These are phyloP conservation scores for Montipora sp. DNA, from an alignment of 64 coral and sea anemone species.

Conservation along the genomic window DNA sequence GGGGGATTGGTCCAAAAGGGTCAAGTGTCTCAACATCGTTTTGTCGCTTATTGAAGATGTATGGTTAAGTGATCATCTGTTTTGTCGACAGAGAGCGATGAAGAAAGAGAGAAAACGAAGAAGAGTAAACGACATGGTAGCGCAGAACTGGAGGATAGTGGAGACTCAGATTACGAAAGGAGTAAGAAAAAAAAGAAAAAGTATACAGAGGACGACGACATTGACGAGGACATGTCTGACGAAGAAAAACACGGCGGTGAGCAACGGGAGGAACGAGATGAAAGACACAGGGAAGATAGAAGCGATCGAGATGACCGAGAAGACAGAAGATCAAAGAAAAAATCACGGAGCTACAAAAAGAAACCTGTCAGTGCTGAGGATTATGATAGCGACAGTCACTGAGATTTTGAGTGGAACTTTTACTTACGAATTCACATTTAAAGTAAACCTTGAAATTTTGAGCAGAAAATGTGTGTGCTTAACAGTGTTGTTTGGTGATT, in stretches of 20 bases:
- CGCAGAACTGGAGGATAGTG: conserved; percentile 25
- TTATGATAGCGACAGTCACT: conserved; percentile 91
- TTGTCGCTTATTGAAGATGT: no score
- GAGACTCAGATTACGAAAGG: conserved; percentile 77
- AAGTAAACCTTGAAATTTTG: no score
- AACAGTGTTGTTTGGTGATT: no score
- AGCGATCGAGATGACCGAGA: conserved; percentile 25
- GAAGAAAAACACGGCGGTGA: conserved; percentile 10
- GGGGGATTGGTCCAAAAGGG: no score
- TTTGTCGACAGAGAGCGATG: conserved; percentile 71
- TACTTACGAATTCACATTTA: no score
- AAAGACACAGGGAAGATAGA: not conserved
- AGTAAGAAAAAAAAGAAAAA: conserved; percentile 57
- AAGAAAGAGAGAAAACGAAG: conserved; percentile 60
- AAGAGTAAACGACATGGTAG: conserved; percentile 52
- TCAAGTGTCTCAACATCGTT: no score
- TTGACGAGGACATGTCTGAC: conserved; percentile 10
- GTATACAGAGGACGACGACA: conserved; percentile 7
- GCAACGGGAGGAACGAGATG: conserved; percentile 18
- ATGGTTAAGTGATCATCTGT: not conserved
- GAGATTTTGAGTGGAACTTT: not conserved
- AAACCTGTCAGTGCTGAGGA: conserved; percentile 94
- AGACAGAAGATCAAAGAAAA: conserved; percentile 73
- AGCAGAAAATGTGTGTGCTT: no score
- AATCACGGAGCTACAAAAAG: conserved; percentile 93